Percentiles rank a stretch among this genome's conserved stretches.
phyloP scores from a whole-genome alignment of 1,140 invertebrate genomes.

The Muscidifurax raptorellus region DNA sequence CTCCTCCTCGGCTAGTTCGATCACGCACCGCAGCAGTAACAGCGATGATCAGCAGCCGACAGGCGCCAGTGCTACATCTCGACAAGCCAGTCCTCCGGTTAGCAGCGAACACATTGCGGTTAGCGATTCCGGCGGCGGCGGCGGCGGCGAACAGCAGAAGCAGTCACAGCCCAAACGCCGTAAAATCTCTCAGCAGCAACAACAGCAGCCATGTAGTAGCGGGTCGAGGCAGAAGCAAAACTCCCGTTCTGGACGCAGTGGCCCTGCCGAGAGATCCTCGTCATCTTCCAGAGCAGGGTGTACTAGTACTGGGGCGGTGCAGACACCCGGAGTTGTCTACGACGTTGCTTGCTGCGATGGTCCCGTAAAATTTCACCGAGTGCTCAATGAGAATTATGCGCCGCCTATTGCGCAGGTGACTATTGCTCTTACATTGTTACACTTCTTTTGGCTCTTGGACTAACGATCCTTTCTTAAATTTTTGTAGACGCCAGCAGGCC shows the following conservation, averaged over 20 bases:
- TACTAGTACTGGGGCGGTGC: not conserved
- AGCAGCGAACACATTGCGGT: slow-evolving; percentile 54
- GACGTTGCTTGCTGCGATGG: slow-evolving; percentile 93
- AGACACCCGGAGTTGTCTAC: slow-evolving; percentile 76
- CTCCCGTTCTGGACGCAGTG: not conserved
- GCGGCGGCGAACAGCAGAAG: not conserved
- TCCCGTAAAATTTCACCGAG: slow-evolving; percentile 87
- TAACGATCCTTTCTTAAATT: not conserved
- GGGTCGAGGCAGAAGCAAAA: not conserved
- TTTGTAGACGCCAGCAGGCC: not conserved
- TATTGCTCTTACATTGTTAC: slow-evolving; percentile 42
- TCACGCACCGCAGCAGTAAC: slow-evolving; percentile 44
- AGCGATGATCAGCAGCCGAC: not conserved
- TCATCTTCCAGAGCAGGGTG: slow-evolving; percentile 22
- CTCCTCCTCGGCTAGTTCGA: slow-evolving; percentile 41
- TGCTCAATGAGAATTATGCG: slow-evolving; percentile 84
- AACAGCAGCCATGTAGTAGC: not conserved
- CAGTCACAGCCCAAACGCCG: slow-evolving; percentile 38
- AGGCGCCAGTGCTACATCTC: slow-evolving; percentile 22
- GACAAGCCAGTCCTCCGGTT: slow-evolving; percentile 55
- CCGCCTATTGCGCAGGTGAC: slow-evolving; percentile 57
- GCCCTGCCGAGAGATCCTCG: not conserved
- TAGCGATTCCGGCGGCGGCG: slow-evolving; percentile 23
- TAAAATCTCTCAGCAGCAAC: not conserved
- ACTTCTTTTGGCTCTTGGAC: not conserved